Evolutionary conservation across 2,888 invertebrate genomes (phyloP).

Genomic region (Hirtodrosophila cameraria): DNA sequence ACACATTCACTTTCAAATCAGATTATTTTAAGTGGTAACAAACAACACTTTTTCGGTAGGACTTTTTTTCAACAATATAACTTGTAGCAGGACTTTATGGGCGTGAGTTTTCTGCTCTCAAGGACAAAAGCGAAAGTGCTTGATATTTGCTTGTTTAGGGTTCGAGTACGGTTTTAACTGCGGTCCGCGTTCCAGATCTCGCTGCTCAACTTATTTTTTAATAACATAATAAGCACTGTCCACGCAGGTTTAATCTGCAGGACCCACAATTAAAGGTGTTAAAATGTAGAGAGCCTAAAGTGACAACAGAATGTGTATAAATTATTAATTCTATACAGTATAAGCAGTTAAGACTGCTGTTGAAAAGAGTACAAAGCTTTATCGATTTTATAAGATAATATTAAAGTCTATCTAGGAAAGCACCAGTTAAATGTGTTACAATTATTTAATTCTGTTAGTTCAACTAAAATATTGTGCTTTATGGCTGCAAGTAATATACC

Average conservation of each 20-base stretch:
- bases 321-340: too few relatives aligned
- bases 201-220: slow-evolving; percentile 26
- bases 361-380: too few relatives aligned
- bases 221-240: slow-evolving; percentile 40
- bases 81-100: slow-evolving; percentile 40
- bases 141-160: slow-evolving; percentile 49
- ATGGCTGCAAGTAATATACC: too few relatives aligned
- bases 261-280: slow-evolving; percentile 31
- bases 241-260: slow-evolving; percentile 3
- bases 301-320: too few relatives aligned
- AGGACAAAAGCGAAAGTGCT: slow-evolving; percentile 2
- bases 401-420: too few relatives aligned
- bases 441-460: too few relatives aligned
- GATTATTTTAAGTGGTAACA: slow-evolving; percentile 67
- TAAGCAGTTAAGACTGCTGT: too few relatives aligned
- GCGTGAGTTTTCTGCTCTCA: slow-evolving; percentile 5
- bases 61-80: slow-evolving; percentile 38
- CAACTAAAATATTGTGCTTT: too few relatives aligned
- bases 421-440: too few relatives aligned
- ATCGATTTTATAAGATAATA: too few relatives aligned
- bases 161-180: slow-evolving; percentile 3
- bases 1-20: slow-evolving; percentile 12
- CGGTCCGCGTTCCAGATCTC: background rate
- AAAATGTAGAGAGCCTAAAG: background rate
- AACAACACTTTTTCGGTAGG: slow-evolving; percentile 51